phyloP scores from a whole-genome alignment of 2,888 invertebrate species.

The Clitarchus hookeri region DNA sequence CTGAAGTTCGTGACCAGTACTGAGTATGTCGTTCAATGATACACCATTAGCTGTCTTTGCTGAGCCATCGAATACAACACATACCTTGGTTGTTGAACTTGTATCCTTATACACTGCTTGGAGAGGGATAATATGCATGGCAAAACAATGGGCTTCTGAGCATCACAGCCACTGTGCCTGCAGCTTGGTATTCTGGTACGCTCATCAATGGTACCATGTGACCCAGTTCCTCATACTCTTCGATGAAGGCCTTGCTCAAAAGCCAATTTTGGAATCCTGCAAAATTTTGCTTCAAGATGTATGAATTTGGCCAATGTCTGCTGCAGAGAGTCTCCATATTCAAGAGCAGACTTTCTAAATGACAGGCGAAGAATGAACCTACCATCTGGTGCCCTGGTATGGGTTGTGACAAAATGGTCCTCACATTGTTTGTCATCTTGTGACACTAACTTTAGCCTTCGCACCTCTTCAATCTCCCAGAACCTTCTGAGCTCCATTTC shows the following conservation, averaged over 20 bases:
- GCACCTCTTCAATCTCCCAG: neutral
- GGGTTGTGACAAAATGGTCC: neutral
- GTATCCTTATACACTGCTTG: neutral
- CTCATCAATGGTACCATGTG: neutral
- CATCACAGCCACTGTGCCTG: neutral
- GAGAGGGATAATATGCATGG: neutral
- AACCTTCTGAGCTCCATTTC: neutral
- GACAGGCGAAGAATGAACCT: neutral
- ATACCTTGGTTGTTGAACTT: neutral
- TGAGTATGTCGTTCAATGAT: neutral
- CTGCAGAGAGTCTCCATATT: neutral
- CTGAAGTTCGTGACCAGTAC: neutral
- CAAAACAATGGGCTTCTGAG: neutral
- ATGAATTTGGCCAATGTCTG: neutral
- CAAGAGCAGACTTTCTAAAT: neutral
- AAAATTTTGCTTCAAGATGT: neutral
- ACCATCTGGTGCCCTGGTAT: neutral
- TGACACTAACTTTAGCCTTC: neutral
- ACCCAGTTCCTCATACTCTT: conserved; percentile 7
- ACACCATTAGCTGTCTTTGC: neutral
- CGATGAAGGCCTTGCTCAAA: neutral
- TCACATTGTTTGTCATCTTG: neutral
- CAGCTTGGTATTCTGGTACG: too few species aligned
- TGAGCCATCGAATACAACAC: conserved; percentile 10
- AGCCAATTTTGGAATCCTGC: neutral